A percentile compares a stretch with the other conserved stretches of the same genome.
These are phyloP conservation scores for Andrena marginata DNA, from an alignment of 2,888 invertebrate genomes.

Conservation along the genomic window DNA sequence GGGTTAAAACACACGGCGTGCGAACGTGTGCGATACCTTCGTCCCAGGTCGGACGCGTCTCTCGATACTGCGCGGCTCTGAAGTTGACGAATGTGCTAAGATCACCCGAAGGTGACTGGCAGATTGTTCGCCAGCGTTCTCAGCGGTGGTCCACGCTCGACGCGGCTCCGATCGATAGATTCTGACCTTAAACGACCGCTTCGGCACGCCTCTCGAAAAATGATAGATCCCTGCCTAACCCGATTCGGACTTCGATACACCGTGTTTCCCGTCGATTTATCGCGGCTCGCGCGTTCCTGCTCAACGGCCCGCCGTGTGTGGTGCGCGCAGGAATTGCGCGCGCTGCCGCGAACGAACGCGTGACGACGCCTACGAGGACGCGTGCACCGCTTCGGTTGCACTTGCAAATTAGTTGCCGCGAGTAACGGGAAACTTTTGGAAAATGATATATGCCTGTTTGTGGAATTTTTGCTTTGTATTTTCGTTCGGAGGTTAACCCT, in stretches of 20 bases:
- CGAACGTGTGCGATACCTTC: constrained; percentile 33
- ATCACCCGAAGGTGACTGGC: constrained; percentile 74
- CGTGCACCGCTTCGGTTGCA: neutral
- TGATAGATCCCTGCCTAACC: constrained; percentile 71
- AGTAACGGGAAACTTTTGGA: too few relatives aligned
- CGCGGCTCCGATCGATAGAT: constrained; percentile 64
- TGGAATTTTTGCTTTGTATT: too few relatives aligned
- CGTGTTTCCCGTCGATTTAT: constrained; percentile 34
- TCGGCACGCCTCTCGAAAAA: constrained; percentile 70
- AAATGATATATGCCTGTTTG: too few relatives aligned
- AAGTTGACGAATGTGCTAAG: constrained; percentile 77
- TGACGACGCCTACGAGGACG: neutral
- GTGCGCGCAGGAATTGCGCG: constrained; percentile 14
- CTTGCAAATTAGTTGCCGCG: too few relatives aligned
- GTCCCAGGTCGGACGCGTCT: constrained; percentile 35
- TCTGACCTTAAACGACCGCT: constrained; percentile 67
- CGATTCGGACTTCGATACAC: constrained; percentile 59
- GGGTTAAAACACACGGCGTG: constrained; percentile 46
- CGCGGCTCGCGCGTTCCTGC: constrained; percentile 23
- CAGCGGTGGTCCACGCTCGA: constrained; percentile 75
- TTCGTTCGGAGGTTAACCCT: too few relatives aligned
- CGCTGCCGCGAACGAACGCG: neutral
- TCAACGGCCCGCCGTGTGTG: constrained; percentile 22
- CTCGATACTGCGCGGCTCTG: constrained; percentile 48
- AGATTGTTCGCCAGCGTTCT: constrained; percentile 72